Base-by-base conservation (phyloP, 2,113 vertebrate species). In the Mellivora capensis region DNA sequence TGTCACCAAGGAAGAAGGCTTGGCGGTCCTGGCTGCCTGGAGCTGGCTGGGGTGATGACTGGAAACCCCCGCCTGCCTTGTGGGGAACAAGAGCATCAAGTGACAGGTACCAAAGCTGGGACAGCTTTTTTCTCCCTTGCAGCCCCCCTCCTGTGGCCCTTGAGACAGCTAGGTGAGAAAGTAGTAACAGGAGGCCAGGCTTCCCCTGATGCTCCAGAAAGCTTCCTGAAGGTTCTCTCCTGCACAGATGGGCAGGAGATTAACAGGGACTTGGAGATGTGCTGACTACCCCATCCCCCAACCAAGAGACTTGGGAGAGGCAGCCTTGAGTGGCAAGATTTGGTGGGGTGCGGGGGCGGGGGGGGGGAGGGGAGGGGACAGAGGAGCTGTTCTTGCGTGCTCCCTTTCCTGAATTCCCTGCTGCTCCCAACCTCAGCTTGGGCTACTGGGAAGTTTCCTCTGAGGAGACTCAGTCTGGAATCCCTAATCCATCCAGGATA, bases 1-100 rank as follows among this genome's bases (percentile, higher is more conserved):
- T 99, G 64, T 99, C 99, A 99, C 88, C 87, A 93, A 98, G 98
- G n/a, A 98, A 99, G 42, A 99, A 98, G 0, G 94, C 96, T 54
- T 98, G 98, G 11, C 98, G 99, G 98, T 99, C 99, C 89, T 98
- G 98, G 98, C 99, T 93, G 99, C 99, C 0, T 98, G 99, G 52
- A 91, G 99, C 99, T 97, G 99, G 99, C n/a, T 98, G 98, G 92
- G 99, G 99, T 9, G 99, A 99, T 80, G 99, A 87, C 97, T 99
- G 99, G 98, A 99, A 99, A 98, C 99, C 98, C 87, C 99, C 99
- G 90, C 99, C 99, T 99, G 99, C 99, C 99, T 99, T 99, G 98
- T 98, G 92, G 97, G 94, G 95, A 96, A 99, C 97, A 99, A 84
- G 98, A 97, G 47, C 84, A 87, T 96, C 91, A 94, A 84, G 94